A percentile compares a stretch with the other conserved stretches of the same genome.
Conservation (phyloP, 2,888 invertebrate genomes). For the Tholera decimalis region DNA sequence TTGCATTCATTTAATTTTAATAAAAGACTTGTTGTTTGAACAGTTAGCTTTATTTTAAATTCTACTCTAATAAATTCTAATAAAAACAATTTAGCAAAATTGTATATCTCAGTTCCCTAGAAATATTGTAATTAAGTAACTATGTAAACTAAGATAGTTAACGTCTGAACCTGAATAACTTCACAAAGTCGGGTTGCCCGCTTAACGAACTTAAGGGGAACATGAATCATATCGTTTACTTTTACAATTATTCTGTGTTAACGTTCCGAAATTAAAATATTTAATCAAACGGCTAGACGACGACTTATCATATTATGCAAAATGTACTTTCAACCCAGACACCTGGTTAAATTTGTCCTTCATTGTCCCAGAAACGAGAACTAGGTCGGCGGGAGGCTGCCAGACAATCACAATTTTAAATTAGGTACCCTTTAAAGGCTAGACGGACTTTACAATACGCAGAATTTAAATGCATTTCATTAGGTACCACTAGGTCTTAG, state of each 20-base stretch:
- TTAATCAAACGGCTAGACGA: slow-evolving; percentile 79
- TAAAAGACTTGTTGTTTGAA: neutral
- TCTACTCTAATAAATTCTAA: neutral
- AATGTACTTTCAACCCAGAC: slow-evolving; percentile 81
- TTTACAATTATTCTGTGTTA: slow-evolving; percentile 62
- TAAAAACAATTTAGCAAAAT: slow-evolving; percentile 26
- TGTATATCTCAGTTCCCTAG: slow-evolving; percentile 21
- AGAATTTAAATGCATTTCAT: slow-evolving; percentile 74
- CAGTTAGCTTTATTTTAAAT: slow-evolving; percentile 13
- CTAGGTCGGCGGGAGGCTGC: slow-evolving; percentile 86
- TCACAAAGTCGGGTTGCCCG: slow-evolving; percentile 36
- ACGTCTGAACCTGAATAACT: slow-evolving; percentile 59
- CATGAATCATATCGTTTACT: slow-evolving; percentile 58
- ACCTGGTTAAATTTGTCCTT: slow-evolving; percentile 85
- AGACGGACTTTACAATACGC: slow-evolving; percentile 72
- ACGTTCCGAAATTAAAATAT: slow-evolving; percentile 67
- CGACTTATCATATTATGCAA: slow-evolving; percentile 84
- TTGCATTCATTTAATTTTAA: slow-evolving; percentile 17
- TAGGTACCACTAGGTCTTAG: slow-evolving; percentile 51
- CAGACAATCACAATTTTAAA: slow-evolving; percentile 90
- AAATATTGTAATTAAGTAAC: slow-evolving; percentile 52
- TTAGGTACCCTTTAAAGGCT: slow-evolving; percentile 78
- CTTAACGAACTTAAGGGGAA: slow-evolving; percentile 41
- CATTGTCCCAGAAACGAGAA: slow-evolving; percentile 83
- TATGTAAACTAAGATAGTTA: slow-evolving; percentile 48